Percentiles rank a stretch among this genome's conserved stretches.
These are phyloP conservation scores for Oryzias celebensis DNA, from an alignment of 2,113 vertebrate species.

Conservation along the genomic window DNA sequence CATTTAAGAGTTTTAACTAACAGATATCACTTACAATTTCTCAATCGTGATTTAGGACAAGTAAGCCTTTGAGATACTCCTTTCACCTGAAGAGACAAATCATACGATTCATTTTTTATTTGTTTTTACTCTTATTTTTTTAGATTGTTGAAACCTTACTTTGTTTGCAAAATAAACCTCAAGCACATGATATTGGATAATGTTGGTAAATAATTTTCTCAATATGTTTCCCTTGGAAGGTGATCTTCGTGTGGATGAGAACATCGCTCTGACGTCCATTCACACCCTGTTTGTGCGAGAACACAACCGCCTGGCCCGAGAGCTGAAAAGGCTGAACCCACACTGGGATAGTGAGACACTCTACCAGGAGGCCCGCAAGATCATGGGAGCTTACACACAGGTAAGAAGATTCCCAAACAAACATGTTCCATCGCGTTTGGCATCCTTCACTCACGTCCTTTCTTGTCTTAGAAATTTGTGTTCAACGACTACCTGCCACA, in stretches of 20 bases:
- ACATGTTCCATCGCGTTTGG: not conserved
- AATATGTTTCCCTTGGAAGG: constrained; percentile 48
- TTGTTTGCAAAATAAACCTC: too few relatives aligned
- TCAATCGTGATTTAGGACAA: too few relatives aligned
- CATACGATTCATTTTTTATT: too few relatives aligned
- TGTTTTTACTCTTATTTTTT: too few relatives aligned
- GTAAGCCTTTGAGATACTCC: too few relatives aligned
- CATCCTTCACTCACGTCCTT: not conserved
- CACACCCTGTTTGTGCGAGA: constrained; percentile 80
- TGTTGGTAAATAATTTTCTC: too few relatives aligned
- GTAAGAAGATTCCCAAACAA: constrained; percentile 31
- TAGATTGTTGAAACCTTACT: too few relatives aligned
- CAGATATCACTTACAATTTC: too few relatives aligned
- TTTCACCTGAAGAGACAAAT: too few relatives aligned
- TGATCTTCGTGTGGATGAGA: constrained; percentile 75
- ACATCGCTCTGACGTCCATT: constrained; percentile 72
- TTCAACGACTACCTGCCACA: constrained; percentile 85
- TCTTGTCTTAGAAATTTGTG: constrained; percentile 80
- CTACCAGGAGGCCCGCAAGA: constrained; percentile 80
- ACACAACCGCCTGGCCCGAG: constrained; percentile 79
- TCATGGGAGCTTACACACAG: constrained; percentile 78
- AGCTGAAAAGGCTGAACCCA: constrained; percentile 68
- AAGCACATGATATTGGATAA: too few relatives aligned
- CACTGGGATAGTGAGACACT: constrained; percentile 75
- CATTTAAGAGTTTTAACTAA: not conserved